Percentiles rank a stretch among this genome's conserved stretches.
Evolutionary conservation across 2,888 invertebrate species (phyloP).

Genomic region (Thyatira batis): DNA sequence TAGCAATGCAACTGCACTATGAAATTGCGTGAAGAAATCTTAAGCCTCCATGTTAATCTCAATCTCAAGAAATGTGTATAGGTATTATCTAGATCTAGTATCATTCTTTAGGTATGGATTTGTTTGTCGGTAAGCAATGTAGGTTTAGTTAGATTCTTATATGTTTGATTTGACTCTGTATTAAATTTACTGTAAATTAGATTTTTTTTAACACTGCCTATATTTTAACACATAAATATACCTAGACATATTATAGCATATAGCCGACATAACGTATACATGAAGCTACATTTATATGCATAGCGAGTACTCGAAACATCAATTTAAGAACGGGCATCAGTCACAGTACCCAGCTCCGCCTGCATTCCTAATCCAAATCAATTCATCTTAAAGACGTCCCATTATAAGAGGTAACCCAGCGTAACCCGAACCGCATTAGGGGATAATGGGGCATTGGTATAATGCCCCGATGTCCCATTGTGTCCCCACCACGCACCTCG

Average conservation of each 20-base stretch:
- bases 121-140: neutral
- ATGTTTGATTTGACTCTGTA: too few relatives aligned
- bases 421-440: constrained; percentile 68
- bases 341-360: constrained; percentile 26
- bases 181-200: too few relatives aligned
- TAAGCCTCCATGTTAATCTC: neutral
- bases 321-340: constrained; percentile 20
- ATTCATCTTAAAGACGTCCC: constrained; percentile 61
- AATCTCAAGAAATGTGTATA: neutral
- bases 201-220: neutral
- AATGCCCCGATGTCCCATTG: constrained; percentile 51
- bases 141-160: too few relatives aligned
- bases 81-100: neutral
- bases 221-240: too few relatives aligned
- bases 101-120: neutral
- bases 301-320: constrained; percentile 6
- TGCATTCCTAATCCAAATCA: constrained; percentile 55
- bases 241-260: too few relatives aligned
- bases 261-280: too few relatives aligned
- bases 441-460: constrained; percentile 62
- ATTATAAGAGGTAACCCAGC: constrained; percentile 56
- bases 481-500: constrained; percentile 31
- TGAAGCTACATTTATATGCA: constrained; percentile 21
- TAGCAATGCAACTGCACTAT: neutral
- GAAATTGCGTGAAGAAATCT: neutral